Evolutionary conservation across 2,113 vertebrate genomes (phyloP).

Genomic region (Pleuronectes platessa): DNA sequence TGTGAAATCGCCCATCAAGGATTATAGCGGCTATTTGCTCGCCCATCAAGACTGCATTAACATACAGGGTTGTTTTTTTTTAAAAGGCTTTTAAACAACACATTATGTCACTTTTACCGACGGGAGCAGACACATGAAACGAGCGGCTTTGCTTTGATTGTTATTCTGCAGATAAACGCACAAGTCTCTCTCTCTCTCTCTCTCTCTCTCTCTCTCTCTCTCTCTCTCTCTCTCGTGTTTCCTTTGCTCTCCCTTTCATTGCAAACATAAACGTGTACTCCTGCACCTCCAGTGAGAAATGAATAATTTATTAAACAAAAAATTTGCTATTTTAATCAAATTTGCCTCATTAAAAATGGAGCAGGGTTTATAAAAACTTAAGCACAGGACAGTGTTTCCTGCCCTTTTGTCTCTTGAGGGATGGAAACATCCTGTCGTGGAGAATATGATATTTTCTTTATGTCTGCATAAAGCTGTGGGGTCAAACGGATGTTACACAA

Average conservation of each 20-base stretch:
- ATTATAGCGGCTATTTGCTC: too few relatives aligned
- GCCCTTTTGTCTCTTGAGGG: not conserved
- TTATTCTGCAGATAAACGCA: too few relatives aligned
- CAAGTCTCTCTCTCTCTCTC: too few relatives aligned
- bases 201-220: too few relatives aligned
- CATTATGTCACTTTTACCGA: too few relatives aligned
- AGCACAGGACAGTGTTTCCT: not conserved
- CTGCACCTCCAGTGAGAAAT: slow-evolving; percentile 14
- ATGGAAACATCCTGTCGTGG: not conserved
- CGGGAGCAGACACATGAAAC: too few relatives aligned
- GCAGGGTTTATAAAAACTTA: slow-evolving; percentile 28
- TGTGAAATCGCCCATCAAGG: too few relatives aligned
- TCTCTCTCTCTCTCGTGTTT: too few relatives aligned
- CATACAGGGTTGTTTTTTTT: too few relatives aligned
- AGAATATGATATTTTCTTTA: not conserved
- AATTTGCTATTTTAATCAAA: slow-evolving; percentile 38
- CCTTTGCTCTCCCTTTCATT: slow-evolving; percentile 22
- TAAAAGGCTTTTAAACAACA: too few relatives aligned
- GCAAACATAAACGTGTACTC: slow-evolving; percentile 16
- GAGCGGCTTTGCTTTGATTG: too few relatives aligned
- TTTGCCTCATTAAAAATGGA: slow-evolving; percentile 35
- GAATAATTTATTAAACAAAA: slow-evolving; percentile 41
- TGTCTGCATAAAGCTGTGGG: not conserved
- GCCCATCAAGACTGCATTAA: too few relatives aligned
- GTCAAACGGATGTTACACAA: not conserved